Evolutionary conservation across 2,888 invertebrate genomes (phyloP).

Genomic region (Cerastis leucographa): DNA sequence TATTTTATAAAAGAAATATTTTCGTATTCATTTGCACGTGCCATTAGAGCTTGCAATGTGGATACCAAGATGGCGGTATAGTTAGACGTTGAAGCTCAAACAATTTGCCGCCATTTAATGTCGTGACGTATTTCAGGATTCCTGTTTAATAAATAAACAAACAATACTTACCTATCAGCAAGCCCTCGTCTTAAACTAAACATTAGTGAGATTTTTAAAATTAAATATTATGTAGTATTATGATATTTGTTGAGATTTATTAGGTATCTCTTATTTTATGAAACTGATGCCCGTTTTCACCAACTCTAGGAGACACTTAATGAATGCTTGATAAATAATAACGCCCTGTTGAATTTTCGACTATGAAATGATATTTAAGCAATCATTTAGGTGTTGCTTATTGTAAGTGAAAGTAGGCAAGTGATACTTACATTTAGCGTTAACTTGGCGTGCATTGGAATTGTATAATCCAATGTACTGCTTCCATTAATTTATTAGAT

Average conservation of each 20-base stretch:
- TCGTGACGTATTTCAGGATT: slow-evolving; percentile 50
- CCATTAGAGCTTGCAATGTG: slow-evolving; percentile 39
- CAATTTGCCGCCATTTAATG: slow-evolving; percentile 59
- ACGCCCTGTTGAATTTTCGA: neutral
- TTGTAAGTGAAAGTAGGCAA: neutral
- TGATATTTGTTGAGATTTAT: slow-evolving; percentile 63
- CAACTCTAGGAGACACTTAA: neutral
- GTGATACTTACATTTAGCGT: slow-evolving; percentile 37
- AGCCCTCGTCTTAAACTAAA: slow-evolving; percentile 67
- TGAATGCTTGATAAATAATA: neutral
- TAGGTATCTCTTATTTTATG: slow-evolving; percentile 43
- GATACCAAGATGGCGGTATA: slow-evolving; percentile 34
- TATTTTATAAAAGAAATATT: slow-evolving; percentile 44
- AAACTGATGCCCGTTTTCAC: slow-evolving; percentile 21
- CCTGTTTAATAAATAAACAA: slow-evolving; percentile 43
- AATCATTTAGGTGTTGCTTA: neutral
- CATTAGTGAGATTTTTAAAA: slow-evolving; percentile 72
- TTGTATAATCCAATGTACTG: slow-evolving; percentile 35
- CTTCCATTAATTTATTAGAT: slow-evolving; percentile 72
- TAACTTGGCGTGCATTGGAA: slow-evolving; percentile 41
- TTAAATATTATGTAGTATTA: slow-evolving; percentile 64
- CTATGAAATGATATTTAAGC: neutral
- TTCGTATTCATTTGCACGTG: slow-evolving; percentile 55
- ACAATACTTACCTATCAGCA: slow-evolving; percentile 57
- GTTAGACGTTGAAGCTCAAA: slow-evolving; percentile 57